Percentiles rank a stretch among this genome's conserved stretches.
Evolutionary conservation across 2,113 vertebrate genomes (phyloP).

Genomic region (Hippolais icterina): DNA sequence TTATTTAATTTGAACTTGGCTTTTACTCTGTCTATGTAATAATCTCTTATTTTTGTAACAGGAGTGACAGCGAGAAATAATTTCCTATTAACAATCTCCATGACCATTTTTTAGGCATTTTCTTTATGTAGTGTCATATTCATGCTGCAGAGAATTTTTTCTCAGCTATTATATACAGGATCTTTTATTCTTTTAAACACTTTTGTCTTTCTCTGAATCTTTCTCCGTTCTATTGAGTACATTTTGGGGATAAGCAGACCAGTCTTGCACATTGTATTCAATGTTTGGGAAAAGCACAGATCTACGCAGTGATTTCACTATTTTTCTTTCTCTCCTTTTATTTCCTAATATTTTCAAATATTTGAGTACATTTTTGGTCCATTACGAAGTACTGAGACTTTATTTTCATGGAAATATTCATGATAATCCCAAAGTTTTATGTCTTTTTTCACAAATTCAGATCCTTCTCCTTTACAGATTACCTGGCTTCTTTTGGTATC

Average conservation of each 20-base stretch:
- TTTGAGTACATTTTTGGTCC: not conserved
- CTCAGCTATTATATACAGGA: not conserved
- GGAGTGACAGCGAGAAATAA: not conserved
- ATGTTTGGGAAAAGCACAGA: not conserved
- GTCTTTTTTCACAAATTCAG: not conserved
- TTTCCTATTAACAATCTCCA: not conserved
- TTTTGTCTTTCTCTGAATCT: not conserved
- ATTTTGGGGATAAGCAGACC: not conserved
- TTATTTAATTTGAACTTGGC: not conserved
- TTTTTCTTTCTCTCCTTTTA: not conserved
- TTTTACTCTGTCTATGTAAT: not conserved
- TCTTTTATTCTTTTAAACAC: not conserved
- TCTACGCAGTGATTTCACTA: not conserved
- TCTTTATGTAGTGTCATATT: not conserved
- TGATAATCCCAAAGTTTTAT: not conserved
- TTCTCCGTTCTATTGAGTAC: not conserved
- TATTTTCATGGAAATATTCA: not conserved
- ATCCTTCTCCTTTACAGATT: not conserved
- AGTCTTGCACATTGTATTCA: not conserved
- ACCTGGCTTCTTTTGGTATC: not conserved
- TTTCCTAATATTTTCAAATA: not conserved
- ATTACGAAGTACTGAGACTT: not conserved
- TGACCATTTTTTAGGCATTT: not conserved
- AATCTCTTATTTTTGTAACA: not conserved
- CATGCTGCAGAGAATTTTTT: not conserved